Evolutionary conservation across 2,888 invertebrate species (phyloP).

Genomic region (Hoplodrina ambigua): DNA sequence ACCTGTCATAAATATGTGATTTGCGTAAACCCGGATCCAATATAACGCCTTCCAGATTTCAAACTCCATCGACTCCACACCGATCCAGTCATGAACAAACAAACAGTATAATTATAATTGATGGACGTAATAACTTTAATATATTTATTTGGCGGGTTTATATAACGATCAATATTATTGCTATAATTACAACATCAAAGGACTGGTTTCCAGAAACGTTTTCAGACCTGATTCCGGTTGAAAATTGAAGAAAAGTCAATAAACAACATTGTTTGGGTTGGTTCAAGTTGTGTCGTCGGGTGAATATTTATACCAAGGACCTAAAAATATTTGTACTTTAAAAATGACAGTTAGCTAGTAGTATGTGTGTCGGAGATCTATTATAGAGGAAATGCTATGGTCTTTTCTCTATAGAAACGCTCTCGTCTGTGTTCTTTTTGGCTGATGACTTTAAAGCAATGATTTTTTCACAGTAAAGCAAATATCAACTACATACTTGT

Average conservation of each 20-base stretch:
- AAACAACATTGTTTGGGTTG: conserved; percentile 57
- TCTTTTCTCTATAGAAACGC: too few species aligned
- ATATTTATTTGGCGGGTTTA: conserved; percentile 76
- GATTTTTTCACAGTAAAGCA: too few species aligned
- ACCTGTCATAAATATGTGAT: conserved; percentile 13
- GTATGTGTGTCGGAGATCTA: not conserved
- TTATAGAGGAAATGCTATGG: too few species aligned
- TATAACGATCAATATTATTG: conserved; percentile 81
- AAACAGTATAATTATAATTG: conserved; percentile 79
- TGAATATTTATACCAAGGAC: conserved; percentile 35
- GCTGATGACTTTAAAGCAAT: too few species aligned
- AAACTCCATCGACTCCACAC: conserved; percentile 61
- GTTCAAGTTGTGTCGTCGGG: conserved; percentile 46
- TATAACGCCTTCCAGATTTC: conserved; percentile 56
- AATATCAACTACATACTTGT: too few species aligned
- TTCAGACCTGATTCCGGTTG: conserved; percentile 55
- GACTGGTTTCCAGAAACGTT: conserved; percentile 58
- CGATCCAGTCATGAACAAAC: conserved; percentile 69
- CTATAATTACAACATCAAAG: conserved; percentile 80
- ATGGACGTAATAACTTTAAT: conserved; percentile 69
- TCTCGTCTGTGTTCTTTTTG: too few species aligned
- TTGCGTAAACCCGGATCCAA: conserved; percentile 37
- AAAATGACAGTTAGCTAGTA: conserved; percentile 5
- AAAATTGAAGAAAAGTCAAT: conserved; percentile 55
- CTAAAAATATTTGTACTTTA: conserved; percentile 41